Evolutionary conservation across 2,888 invertebrate genomes (phyloP).

Genomic region (Tachina lurida): DNA sequence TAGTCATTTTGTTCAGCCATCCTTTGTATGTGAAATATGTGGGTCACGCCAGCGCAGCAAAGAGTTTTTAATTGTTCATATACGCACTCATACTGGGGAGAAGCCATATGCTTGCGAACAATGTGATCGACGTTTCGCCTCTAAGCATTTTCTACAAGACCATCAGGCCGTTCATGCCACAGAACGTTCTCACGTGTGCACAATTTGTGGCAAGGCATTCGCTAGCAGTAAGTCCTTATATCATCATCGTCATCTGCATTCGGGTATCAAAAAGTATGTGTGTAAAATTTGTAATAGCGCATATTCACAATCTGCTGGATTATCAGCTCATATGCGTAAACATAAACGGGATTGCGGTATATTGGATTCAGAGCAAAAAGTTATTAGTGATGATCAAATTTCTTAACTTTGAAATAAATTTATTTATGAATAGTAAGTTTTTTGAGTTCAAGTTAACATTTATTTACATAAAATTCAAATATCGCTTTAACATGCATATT

Average conservation of each 20-base stretch:
- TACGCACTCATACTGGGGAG: constrained; percentile 79
- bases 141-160: constrained; percentile 77
- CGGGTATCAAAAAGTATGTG: constrained; percentile 79
- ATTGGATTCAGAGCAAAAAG: constrained; percentile 4
- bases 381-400: background rate
- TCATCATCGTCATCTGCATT: constrained; percentile 78
- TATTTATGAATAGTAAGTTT: background rate
- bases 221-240: constrained; percentile 78
- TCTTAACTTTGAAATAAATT: background rate
- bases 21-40: constrained; percentile 79
- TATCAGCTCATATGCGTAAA: constrained; percentile 81
- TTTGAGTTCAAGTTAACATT: background rate
- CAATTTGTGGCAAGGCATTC: constrained; percentile 77
- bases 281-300: constrained; percentile 79
- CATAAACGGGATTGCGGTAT: constrained; percentile 73
- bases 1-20: constrained; percentile 76
- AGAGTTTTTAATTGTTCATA: constrained; percentile 77
- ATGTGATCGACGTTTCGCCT: constrained; percentile 77
- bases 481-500: constrained; percentile 56
- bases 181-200: constrained; percentile 77
- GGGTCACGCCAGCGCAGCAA: constrained; percentile 78
- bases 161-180: constrained; percentile 79
- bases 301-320: constrained; percentile 80
- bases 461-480: constrained; percentile 41
- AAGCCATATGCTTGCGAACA: constrained; percentile 77